A percentile compares a stretch with the other conserved stretches of the same genome.
phyloP scores from a whole-genome alignment of 2,113 vertebrate species.

The Centropristis striata region DNA sequence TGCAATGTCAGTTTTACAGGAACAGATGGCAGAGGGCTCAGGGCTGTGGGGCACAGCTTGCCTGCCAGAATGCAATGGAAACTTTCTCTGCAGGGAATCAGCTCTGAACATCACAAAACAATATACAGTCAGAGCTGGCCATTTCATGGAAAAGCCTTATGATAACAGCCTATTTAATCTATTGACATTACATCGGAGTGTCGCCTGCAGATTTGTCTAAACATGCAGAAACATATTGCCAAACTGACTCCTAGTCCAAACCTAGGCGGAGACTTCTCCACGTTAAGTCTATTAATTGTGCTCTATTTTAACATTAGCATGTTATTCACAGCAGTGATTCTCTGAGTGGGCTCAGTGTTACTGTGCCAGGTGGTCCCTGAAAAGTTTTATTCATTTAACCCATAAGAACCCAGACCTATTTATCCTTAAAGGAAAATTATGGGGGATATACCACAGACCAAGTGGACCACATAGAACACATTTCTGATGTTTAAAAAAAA shows the following conservation, averaged over 20 bases:
- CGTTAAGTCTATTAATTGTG: neutral
- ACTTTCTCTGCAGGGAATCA: conserved; percentile 69
- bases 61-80: conserved; percentile 77
- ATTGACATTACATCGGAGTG: neutral
- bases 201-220: neutral
- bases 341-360: too few relatives aligned
- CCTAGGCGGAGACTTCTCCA: neutral
- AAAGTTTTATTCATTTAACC: too few relatives aligned
- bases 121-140: conserved; percentile 16
- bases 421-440: too few relatives aligned
- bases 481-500: too few relatives aligned
- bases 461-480: too few relatives aligned
- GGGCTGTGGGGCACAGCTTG: conserved; percentile 74
- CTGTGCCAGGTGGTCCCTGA: too few relatives aligned
- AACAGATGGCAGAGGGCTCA: conserved; percentile 79
- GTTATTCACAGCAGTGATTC: neutral
- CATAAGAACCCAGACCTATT: too few relatives aligned
- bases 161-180: neutral
- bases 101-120: conserved; percentile 26
- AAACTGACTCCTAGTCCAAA: conserved; percentile 1
- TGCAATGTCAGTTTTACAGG: conserved; percentile 46
- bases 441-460: too few relatives aligned
- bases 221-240: neutral
- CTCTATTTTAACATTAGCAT: neutral
- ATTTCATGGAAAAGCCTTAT: neutral